Evolutionary conservation across 30 jellyfish, hydroid and myxozoan genomes (phyloP).

Genomic region (Aurelia sp.): DNA sequence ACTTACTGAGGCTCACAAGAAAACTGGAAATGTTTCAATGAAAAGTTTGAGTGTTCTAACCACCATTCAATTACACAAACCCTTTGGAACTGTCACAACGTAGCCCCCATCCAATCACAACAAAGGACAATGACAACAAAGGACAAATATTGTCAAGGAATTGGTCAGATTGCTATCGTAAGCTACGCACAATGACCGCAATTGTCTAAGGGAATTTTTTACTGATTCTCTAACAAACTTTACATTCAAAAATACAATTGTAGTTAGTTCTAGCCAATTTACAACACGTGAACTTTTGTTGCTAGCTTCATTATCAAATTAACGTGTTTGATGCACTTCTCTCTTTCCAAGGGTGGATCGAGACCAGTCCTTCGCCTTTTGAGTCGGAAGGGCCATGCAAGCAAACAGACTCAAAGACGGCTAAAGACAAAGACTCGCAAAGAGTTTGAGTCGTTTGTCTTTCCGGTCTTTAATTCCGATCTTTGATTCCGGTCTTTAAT

Average conservation of each 20-base stretch:
- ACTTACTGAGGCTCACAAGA: not conserved
- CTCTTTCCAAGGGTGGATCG: too few species aligned
- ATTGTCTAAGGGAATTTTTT: slow-evolving; percentile 33
- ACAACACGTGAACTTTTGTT: too few species aligned
- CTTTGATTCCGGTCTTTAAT: too few species aligned
- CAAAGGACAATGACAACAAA: not conserved
- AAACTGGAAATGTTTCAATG: not conserved
- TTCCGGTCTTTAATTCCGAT: too few species aligned
- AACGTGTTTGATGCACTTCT: too few species aligned
- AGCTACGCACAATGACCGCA: slow-evolving; percentile 22
- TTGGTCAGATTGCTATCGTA: slow-evolving; percentile 54
- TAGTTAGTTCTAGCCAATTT: not conserved
- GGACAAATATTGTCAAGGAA: slow-evolving; percentile 2
- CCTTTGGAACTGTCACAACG: slow-evolving; percentile 16
- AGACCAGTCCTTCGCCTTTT: too few species aligned
- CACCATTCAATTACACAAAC: not conserved
- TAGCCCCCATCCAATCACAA: slow-evolving; percentile 44
- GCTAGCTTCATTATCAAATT: too few species aligned
- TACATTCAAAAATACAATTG: slow-evolving; percentile 10
- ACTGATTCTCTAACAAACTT: slow-evolving; percentile 27
- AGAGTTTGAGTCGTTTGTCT: too few species aligned
- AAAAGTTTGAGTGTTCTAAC: not conserved
- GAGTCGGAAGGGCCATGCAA: too few species aligned
- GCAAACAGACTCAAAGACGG: too few species aligned
- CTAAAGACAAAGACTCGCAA: too few species aligned